These are phyloP conservation scores for Rhynchomys soricoides DNA, from an alignment of 2,113 vertebrate genomes.

Conservation along the genomic window DNA sequence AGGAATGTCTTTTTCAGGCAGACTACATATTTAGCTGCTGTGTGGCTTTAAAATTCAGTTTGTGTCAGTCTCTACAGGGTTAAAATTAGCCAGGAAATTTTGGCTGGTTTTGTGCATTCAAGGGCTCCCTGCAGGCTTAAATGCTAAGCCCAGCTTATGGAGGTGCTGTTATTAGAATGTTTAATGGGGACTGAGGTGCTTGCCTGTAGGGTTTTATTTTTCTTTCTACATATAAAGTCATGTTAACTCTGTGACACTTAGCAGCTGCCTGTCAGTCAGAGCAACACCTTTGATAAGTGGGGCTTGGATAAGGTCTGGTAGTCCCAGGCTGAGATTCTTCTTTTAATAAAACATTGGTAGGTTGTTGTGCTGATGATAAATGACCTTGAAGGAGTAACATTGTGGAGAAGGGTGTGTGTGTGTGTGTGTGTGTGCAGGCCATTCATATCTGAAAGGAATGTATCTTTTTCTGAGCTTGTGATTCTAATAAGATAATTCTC, in stretches of 20 bases:
- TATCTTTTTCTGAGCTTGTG: neutral
- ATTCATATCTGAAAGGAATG: constrained; percentile 35
- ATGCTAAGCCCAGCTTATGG: constrained; percentile 76
- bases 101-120: constrained; percentile 60
- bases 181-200: constrained; percentile 77
- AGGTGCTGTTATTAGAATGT: constrained; percentile 84
- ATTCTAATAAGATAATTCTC: neutral
- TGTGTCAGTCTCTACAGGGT: constrained; percentile 3
- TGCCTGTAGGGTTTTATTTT: constrained; percentile 48
- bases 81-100: constrained; percentile 75
- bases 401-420: constrained; percentile 6
- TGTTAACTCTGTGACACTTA: constrained; percentile 71
- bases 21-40: neutral
- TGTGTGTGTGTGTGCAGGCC: neutral
- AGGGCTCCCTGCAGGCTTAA: constrained; percentile 74
- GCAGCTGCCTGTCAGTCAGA: constrained; percentile 81
- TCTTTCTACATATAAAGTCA: constrained; percentile 82
- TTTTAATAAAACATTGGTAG: constrained; percentile 70
- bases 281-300: constrained; percentile 81
- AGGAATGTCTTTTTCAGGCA: neutral
- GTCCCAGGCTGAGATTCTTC: constrained; percentile 61
- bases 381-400: constrained; percentile 84
- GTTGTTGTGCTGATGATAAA: constrained; percentile 63
- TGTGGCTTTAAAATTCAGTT: neutral
- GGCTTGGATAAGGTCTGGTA: constrained; percentile 78